Evolutionary conservation across 2,113 vertebrate species (phyloP).

Genomic region (Geococcyx californianus): DNA sequence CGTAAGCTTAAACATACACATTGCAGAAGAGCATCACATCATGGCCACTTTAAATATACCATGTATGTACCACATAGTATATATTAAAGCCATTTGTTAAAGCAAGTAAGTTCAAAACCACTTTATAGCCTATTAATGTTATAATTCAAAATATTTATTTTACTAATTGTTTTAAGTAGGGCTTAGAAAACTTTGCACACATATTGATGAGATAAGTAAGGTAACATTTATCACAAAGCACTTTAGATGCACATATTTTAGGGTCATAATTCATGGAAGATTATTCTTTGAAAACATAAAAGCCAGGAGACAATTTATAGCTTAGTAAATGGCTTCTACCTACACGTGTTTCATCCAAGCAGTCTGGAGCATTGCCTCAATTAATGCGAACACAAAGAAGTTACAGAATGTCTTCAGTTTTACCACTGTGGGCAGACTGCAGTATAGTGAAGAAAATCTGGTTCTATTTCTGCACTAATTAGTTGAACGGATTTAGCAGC

Average conservation of each 20-base stretch:
- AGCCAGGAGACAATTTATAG: background rate
- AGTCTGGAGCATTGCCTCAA: background rate
- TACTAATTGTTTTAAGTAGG: background rate
- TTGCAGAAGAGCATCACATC: background rate
- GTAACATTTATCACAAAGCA: background rate
- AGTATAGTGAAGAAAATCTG: background rate
- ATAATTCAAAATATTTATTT: background rate
- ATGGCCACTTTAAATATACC: background rate
- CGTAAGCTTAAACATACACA: background rate
- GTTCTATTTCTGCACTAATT: background rate
- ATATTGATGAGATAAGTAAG: background rate
- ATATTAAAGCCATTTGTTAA: background rate
- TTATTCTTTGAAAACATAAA: background rate
- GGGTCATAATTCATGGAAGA: background rate
- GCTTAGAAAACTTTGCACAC: background rate
- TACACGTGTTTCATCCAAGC: background rate
- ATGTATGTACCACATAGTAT: background rate
- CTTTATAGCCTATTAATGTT: background rate
- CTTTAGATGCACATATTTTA: background rate
- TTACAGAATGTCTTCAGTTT: background rate
- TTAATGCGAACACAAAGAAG: background rate
- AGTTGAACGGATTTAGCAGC: background rate
- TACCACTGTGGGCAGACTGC: background rate
- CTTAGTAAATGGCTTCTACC: background rate
- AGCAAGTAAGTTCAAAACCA: background rate